Conservation (phyloP, 2,888 invertebrate species). For the Drosophila birchii region DNA sequence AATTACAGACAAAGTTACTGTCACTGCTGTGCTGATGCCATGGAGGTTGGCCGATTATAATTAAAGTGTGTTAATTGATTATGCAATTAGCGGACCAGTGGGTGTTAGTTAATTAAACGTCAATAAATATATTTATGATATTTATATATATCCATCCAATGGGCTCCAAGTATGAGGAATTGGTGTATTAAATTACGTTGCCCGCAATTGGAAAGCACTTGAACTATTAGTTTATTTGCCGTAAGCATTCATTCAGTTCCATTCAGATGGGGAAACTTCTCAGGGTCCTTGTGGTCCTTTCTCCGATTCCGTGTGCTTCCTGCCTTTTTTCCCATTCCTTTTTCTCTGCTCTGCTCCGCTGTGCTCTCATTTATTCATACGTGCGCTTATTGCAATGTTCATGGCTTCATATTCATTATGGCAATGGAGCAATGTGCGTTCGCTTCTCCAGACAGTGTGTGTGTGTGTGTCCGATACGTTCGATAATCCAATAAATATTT, state of each 20-base stretch:
- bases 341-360: slow-evolving; percentile 56
- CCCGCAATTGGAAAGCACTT: slow-evolving; percentile 39
- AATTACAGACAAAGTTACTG: slow-evolving; percentile 47
- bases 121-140: slow-evolving; percentile 37
- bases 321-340: slow-evolving; percentile 4
- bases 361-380: slow-evolving; percentile 78
- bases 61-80: slow-evolving; percentile 68
- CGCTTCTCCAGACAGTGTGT: slow-evolving; percentile 36
- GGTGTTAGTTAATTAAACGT: slow-evolving; percentile 47
- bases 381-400: slow-evolving; percentile 80
- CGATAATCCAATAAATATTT: slow-evolving; percentile 82
- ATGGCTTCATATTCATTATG: slow-evolving; percentile 78
- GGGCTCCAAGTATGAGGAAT: neutral
- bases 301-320: slow-evolving; percentile 11
- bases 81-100: slow-evolving; percentile 55
- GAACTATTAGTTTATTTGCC: slow-evolving; percentile 63
- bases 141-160: slow-evolving; percentile 41
- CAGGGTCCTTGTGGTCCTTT: slow-evolving; percentile 3
- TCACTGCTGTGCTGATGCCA: neutral
- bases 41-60: slow-evolving; percentile 45
- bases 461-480: slow-evolving; percentile 57
- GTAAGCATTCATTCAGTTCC: slow-evolving; percentile 41
- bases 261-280: slow-evolving; percentile 34
- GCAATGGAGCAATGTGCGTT: slow-evolving; percentile 74
- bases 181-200: slow-evolving; percentile 31